Base-by-base conservation (phyloP, 2,113 vertebrate genomes). In the Heterotilapia buettikoferi region DNA sequence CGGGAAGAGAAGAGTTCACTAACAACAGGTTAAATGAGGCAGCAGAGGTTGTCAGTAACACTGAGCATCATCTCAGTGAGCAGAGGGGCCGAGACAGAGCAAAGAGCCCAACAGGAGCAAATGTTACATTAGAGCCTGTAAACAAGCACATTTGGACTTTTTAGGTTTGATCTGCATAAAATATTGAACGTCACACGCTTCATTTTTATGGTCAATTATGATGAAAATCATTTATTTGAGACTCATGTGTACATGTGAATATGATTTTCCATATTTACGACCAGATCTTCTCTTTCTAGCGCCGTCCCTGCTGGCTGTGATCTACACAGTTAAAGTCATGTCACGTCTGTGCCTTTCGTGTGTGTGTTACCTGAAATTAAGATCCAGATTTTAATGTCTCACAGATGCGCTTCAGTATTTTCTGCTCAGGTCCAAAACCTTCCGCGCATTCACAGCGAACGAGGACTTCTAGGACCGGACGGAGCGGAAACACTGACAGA, bases 191-290 rank as follows among this genome's bases (percentile, higher is more conserved):
- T 43, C 63, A 40, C 33, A 68, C 5, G 5, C 0, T 1, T 71
- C 36, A 71, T 14, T 71, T 71, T 26, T 45, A 8, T 26, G 68
- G 13, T 47, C 14, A 29, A 4, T 40, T 68, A 40, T 1, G 13
- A 40, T 40, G 7, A 29, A 10, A 73, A 2, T 9, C 38, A 43
- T 68, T 68, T 21, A 21, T 68, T 71, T 43, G 13, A 43, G 2
- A 24, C n/a, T 24, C 19, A 0, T 4, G n/a, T 40, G 6, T 13
- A 21, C 21, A 0, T 68, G 13, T 43, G n/a, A 45, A 16, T 18
- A 26, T 1, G 38, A 24, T 45, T 73, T 73, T 26, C 40, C 21
- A 29, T 0, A 76, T 19, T 76, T 47, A 12, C 2, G 4, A 29
- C 14, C 21, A 2, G 14, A 29, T 11, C 24, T 73, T 73, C 7